These are phyloP conservation scores for Pimpla rufipes DNA, from an alignment of 2,888 invertebrate genomes.

Conservation along the genomic window DNA sequence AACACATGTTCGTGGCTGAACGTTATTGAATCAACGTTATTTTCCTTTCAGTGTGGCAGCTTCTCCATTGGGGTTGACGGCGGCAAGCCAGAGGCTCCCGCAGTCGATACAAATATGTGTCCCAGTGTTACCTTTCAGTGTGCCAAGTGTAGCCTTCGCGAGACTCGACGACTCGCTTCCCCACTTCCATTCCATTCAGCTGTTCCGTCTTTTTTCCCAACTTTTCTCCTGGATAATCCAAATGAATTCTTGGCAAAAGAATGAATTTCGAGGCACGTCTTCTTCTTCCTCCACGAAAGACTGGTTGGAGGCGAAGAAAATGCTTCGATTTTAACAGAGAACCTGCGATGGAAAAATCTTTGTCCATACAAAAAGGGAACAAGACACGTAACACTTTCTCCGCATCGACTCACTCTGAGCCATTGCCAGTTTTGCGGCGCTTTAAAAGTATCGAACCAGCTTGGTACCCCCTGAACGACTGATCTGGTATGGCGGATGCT, in stretches of 20 bases:
- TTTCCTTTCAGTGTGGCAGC: neutral
- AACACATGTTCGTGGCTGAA: neutral
- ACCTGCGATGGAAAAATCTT: too few species aligned
- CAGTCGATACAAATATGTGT: neutral
- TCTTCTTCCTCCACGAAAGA: neutral
- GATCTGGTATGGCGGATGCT: too few species aligned
- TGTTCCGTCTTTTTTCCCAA: neutral
- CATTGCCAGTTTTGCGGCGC: too few species aligned
- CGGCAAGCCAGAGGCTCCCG: neutral
- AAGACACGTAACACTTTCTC: too few species aligned
- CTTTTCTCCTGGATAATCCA: neutral
- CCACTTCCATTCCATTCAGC: neutral
- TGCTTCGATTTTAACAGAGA: neutral
- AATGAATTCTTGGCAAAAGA: slow-evolving; percentile 12
- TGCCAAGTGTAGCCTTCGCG: neutral
- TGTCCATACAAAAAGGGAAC: too few species aligned
- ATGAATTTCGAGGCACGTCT: neutral
- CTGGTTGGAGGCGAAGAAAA: neutral
- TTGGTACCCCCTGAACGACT: too few species aligned
- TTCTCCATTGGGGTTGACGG: neutral
- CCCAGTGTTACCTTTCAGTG: neutral
- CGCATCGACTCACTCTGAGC: too few species aligned
- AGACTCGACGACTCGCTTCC: neutral
- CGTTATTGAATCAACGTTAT: neutral
- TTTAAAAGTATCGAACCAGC: too few species aligned